These are phyloP conservation scores for Formica exsecta DNA, from an alignment of 1,140 invertebrate genomes.

Conservation along the genomic window DNA sequence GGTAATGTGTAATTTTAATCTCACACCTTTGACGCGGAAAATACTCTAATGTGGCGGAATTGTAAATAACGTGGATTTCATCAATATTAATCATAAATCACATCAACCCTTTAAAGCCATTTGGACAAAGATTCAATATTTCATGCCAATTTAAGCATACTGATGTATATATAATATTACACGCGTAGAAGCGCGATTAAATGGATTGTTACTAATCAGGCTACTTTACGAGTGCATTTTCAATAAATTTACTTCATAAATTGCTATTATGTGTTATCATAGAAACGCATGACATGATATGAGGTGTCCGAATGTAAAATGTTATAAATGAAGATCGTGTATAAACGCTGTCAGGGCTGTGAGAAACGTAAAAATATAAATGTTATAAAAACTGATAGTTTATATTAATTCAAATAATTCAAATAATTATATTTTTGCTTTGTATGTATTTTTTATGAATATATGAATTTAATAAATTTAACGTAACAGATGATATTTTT, in stretches of 20 bases:
- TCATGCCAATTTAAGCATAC: slow-evolving; percentile 51
- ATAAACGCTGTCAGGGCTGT: neutral
- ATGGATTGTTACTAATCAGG: slow-evolving; percentile 39
- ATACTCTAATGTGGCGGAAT: slow-evolving; percentile 42
- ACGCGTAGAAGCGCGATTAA: slow-evolving; percentile 38
- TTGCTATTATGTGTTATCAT: slow-evolving; percentile 26
- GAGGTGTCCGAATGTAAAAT: slow-evolving; percentile 22
- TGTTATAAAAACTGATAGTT: neutral
- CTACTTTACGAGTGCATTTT: slow-evolving; percentile 56
- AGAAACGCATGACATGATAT: slow-evolving; percentile 18
- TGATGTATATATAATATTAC: slow-evolving; percentile 53
- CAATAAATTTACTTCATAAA: slow-evolving; percentile 50
- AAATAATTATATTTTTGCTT: neutral
- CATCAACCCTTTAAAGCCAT: slow-evolving; percentile 46
- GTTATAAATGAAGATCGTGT: slow-evolving; percentile 5
- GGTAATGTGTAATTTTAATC: slow-evolving; percentile 70
- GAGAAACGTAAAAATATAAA: neutral
- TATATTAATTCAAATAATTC: slow-evolving; percentile 28
- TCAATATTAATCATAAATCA: slow-evolving; percentile 47
- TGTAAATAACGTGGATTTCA: slow-evolving; percentile 26
- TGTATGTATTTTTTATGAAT: neutral
- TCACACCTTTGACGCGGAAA: slow-evolving; percentile 43
- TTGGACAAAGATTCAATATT: slow-evolving; percentile 60
- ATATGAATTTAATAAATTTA: neutral
- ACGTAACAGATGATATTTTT: neutral